phyloP scores from a whole-genome alignment of 2,113 vertebrate species.

The Amphiprion ocellaris region DNA sequence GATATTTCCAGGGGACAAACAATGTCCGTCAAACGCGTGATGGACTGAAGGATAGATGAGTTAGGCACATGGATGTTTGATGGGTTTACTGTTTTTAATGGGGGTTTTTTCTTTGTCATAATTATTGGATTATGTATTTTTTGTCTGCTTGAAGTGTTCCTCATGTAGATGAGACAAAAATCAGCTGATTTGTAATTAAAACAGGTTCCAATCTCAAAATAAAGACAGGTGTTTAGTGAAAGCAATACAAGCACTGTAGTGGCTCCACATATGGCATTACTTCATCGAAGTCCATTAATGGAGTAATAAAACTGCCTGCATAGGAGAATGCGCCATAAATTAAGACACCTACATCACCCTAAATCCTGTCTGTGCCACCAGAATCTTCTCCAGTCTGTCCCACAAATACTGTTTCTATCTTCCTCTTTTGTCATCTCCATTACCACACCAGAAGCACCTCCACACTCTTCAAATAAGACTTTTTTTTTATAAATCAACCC shows the following conservation, averaged over 20 bases:
- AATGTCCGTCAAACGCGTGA: conserved; percentile 54
- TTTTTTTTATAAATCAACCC: conserved; percentile 8
- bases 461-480: conserved; percentile 11
- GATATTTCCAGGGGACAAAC: conserved; percentile 71
- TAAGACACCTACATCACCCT: conserved; percentile 51
- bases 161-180: conserved; percentile 29
- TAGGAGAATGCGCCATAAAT: conserved; percentile 59
- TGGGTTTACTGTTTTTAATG: conserved; percentile 21
- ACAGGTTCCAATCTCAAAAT: conserved; percentile 24
- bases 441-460: conserved; percentile 35
- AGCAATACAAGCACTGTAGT: conserved; percentile 30
- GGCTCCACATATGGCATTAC: conserved; percentile 50
- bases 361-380: conserved; percentile 42
- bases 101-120: not conserved
- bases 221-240: conserved; percentile 49
- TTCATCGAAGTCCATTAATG: conserved; percentile 72
- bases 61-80: conserved; percentile 37
- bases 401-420: conserved; percentile 11
- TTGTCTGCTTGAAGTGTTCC: conserved; percentile 15
- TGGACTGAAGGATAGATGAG: conserved; percentile 48
- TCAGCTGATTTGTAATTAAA: conserved; percentile 18
- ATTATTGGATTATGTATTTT: conserved; percentile 17
- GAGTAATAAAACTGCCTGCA: conserved; percentile 69
- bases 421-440: conserved; percentile 18
- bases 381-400: conserved; percentile 34